Conservation (phyloP, 2,797 vertebrate genomes). For the Ibycter americanus region DNA sequence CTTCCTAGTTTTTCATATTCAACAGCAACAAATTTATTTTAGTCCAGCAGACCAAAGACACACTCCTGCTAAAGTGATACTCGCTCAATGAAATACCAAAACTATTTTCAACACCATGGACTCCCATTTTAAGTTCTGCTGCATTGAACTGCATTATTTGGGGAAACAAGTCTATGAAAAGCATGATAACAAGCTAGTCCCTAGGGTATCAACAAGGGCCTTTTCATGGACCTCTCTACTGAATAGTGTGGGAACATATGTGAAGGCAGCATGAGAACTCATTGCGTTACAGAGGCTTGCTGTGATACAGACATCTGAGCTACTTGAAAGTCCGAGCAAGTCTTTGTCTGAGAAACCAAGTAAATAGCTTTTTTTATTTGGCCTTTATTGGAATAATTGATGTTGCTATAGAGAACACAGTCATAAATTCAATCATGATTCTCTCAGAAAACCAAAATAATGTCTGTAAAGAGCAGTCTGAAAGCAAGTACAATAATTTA, state of each 20-base stretch:
- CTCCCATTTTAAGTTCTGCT: background rate
- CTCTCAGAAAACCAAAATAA: slow-evolving; percentile 18
- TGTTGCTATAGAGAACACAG: slow-evolving; percentile 32
- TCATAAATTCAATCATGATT: slow-evolving; percentile 18
- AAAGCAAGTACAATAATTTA: background rate
- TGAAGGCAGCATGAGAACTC: slow-evolving; percentile 11
- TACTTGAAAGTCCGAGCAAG: slow-evolving; percentile 34
- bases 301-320: slow-evolving; percentile 9
- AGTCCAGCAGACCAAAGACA: background rate
- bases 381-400: slow-evolving; percentile 56
- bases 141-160: background rate
- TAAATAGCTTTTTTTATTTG: slow-evolving; percentile 55
- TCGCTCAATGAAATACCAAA: background rate
- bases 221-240: background rate
- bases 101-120: background rate
- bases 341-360: slow-evolving; percentile 51
- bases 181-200: background rate
- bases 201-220: background rate
- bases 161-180: background rate
- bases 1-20: background rate
- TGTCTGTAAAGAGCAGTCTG: background rate
- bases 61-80: background rate
- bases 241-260: background rate
- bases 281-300: background rate
- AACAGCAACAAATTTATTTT: background rate